phyloP scores from a whole-genome alignment of 2,888 invertebrate genomes.

The Elegia similella region DNA sequence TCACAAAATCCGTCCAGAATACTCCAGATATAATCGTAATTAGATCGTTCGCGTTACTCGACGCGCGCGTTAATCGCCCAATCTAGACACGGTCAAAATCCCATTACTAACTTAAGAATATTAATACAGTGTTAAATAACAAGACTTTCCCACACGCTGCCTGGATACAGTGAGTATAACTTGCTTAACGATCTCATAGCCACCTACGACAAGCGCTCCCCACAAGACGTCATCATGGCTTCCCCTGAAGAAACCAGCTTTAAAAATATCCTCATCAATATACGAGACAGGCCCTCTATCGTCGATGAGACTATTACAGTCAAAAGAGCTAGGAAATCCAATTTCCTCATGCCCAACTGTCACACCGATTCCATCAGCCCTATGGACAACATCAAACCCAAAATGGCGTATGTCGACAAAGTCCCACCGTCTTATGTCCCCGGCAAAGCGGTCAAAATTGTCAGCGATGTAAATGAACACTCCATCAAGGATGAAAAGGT shows the following conservation, averaged over 20 bases:
- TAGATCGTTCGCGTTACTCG: too few relatives aligned
- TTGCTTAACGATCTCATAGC: constrained; percentile 53
- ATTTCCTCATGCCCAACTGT: constrained; percentile 57
- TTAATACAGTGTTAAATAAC: constrained; percentile 29
- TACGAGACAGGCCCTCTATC: constrained; percentile 62
- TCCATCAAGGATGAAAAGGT: constrained; percentile 62
- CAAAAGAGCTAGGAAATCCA: constrained; percentile 58
- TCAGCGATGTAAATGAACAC: constrained; percentile 77
- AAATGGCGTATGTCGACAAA: constrained; percentile 69
- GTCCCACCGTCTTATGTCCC: constrained; percentile 77
- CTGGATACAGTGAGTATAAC: constrained; percentile 76
- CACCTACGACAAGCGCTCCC: constrained; percentile 59
- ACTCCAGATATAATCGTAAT: too few relatives aligned
- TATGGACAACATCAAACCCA: constrained; percentile 52
- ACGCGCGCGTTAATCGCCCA: too few relatives aligned
- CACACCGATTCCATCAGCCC: constrained; percentile 65
- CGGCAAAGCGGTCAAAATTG: constrained; percentile 88
- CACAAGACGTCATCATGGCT: constrained; percentile 75
- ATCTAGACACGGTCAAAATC: too few relatives aligned
- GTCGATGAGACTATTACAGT: constrained; percentile 63
- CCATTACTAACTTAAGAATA: constrained; percentile 22
- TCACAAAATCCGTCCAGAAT: too few relatives aligned
- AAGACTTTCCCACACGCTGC: constrained; percentile 18
- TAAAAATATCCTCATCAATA: constrained; percentile 71
- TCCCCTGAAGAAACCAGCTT: constrained; percentile 70